Evolutionary conservation across 2,888 invertebrate species (phyloP).

Genomic region (Noctua comes): DNA sequence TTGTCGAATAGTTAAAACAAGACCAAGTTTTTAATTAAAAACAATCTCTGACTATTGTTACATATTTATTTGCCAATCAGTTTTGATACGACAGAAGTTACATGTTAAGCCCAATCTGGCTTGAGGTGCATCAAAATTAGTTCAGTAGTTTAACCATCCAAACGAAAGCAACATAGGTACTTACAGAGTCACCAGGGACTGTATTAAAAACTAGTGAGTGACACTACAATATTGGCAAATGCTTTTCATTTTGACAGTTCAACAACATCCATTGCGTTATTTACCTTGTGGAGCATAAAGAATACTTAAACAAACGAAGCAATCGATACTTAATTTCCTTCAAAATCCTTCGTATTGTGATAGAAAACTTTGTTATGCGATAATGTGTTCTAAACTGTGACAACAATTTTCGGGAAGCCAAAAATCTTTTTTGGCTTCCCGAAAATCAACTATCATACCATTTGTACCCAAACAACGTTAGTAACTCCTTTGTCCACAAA

Average conservation of each 20-base stretch:
- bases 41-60: neutral
- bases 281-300: neutral
- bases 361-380: neutral
- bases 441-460: neutral
- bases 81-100: neutral
- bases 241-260: neutral
- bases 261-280: neutral
- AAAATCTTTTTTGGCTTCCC: neutral
- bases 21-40: neutral
- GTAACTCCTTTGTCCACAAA: neutral
- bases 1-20: neutral
- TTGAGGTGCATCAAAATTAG: neutral
- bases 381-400: neutral
- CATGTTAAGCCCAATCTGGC: neutral
- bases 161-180: neutral
- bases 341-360: neutral
- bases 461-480: constrained; percentile 3
- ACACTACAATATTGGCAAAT: neutral
- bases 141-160: neutral
- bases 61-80: neutral
- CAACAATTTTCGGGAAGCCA: no score
- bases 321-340: neutral
- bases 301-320: neutral
- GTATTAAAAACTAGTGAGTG: neutral
- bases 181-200: neutral